Base-by-base conservation (phyloP, 2,888 invertebrate species). In the Aethes cnicana region DNA sequence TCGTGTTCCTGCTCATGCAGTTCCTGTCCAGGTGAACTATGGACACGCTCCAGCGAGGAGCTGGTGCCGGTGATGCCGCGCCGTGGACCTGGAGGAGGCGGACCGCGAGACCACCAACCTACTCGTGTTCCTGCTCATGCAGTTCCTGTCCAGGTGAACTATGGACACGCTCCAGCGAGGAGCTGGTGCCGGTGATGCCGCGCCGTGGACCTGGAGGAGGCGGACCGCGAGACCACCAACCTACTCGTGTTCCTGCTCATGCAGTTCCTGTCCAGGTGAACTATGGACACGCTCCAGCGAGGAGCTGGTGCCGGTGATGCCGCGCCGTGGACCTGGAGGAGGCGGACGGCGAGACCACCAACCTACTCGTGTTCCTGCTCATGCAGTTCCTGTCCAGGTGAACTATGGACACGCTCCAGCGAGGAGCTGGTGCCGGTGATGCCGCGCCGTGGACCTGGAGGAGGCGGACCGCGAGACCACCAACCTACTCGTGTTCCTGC, bases 1-100 rank as follows among this genome's bases (percentile, higher is more conserved):
- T 99, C 25, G 95, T 98, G 7, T 97, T 98, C 67, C 91, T 99
- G n/a, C 92, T 99, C 8, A 98, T 99, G 95, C 98, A 98, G 90
- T 98, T 98, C 78, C 91, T 98, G 74, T 96, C 97, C 0, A 83
- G 89, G 89, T 84, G 55, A 91, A 94, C n/a, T 64, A 92, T 93
- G 2, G 5, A n/a, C 12, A 28, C 11, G 9, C 3, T 16, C 83
- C 0, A 72, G 77, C 0, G 97, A 97, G 69, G 96, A 96, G 68
- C 93, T 94, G 49, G 93, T 96, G 25, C 92, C 93, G 1, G 92
- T 96, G 54, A 91, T 98, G 28, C 96, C 97, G 57, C 93, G 95
- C 69, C 1, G 94, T 98, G 56, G 99, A 99, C 72, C 89, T 97
- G 41, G 98, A 99, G 73, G 98, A 98, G 72, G 94, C 96, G 1